phyloP scores from a whole-genome alignment of 2,888 invertebrate genomes.

The Tenthredo distinguenda region DNA sequence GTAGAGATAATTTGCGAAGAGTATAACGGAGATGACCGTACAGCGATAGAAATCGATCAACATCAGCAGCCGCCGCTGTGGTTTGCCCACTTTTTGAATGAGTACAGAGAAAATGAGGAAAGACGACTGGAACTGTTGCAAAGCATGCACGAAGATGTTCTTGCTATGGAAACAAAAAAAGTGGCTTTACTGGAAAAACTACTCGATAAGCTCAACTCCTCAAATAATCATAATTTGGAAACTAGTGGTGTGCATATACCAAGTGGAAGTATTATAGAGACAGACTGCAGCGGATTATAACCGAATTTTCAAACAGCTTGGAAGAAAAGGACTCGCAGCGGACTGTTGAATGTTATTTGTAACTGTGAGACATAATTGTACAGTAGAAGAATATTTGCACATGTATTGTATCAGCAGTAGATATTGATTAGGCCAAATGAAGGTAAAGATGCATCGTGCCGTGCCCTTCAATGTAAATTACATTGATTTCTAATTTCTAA shows the following conservation, averaged over 20 bases:
- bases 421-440: not conserved
- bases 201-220: slow-evolving; percentile 27
- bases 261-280: not conserved
- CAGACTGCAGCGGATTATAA: slow-evolving; percentile 13
- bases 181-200: slow-evolving; percentile 19
- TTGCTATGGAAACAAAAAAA: slow-evolving; percentile 43
- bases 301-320: not conserved
- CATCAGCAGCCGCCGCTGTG: slow-evolving; percentile 54
- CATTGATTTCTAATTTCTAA: not conserved
- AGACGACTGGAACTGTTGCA: slow-evolving; percentile 40
- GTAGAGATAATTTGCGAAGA: slow-evolving; percentile 24
- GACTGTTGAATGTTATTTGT: not conserved
- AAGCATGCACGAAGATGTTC: slow-evolving; percentile 42
- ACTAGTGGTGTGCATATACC: not conserved
- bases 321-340: not conserved
- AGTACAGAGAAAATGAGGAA: slow-evolving; percentile 56
- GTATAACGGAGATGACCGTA: slow-evolving; percentile 38
- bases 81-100: slow-evolving; percentile 57
- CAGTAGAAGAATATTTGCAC: slow-evolving; percentile 11
- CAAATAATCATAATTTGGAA: not conserved
- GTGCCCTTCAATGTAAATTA: not conserved
- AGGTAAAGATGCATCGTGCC: not conserved
- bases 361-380: not conserved
- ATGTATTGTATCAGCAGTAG: not conserved
- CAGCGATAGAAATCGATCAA: slow-evolving; percentile 30